A percentile compares a stretch with the other conserved stretches of the same genome.
Conservation (phyloP, 2,113 vertebrate species). For the Ornithorhynchus anatinus region DNA sequence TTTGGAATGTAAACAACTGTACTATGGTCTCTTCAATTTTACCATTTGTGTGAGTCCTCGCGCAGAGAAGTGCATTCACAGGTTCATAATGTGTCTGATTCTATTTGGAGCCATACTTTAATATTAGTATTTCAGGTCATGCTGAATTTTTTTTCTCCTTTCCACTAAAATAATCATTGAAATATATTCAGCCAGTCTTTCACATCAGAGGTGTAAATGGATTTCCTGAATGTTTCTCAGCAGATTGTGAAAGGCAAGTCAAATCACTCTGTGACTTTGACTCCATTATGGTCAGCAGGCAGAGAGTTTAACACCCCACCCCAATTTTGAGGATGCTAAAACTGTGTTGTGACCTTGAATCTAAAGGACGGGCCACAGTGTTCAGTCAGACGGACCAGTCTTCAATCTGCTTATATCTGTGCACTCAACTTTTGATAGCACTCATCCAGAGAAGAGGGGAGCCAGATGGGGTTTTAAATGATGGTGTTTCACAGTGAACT, state of each 20-base stretch:
- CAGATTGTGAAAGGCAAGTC: conserved; percentile 61
- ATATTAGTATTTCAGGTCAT: conserved; percentile 51
- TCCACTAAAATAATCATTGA: conserved; percentile 62
- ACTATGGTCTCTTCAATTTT: conserved; percentile 28
- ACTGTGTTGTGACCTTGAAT: conserved; percentile 68
- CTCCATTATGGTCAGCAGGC: conserved; percentile 60
- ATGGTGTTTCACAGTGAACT: background rate
- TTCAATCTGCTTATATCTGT: conserved; percentile 49
- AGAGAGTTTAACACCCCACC: conserved; percentile 53
- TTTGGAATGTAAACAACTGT: background rate
- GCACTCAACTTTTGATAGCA: conserved; percentile 26
- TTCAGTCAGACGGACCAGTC: conserved; percentile 54
- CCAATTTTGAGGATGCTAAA: conserved; percentile 62
- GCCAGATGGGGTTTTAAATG: conserved; percentile 23
- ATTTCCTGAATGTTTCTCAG: conserved; percentile 74
- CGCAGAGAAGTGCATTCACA: conserved; percentile 67
- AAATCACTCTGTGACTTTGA: conserved; percentile 70
- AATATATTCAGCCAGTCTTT: conserved; percentile 68
- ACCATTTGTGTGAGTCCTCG: conserved; percentile 5
- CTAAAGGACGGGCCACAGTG: conserved; percentile 48
- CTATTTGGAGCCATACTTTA: conserved; percentile 12
- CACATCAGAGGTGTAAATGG: conserved; percentile 78
- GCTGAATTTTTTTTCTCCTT: conserved; percentile 39
- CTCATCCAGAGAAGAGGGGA: conserved; percentile 30
- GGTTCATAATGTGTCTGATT: conserved; percentile 36